Conservation (phyloP, 2,113 vertebrate species). For the Benitochromis conjunctus region DNA sequence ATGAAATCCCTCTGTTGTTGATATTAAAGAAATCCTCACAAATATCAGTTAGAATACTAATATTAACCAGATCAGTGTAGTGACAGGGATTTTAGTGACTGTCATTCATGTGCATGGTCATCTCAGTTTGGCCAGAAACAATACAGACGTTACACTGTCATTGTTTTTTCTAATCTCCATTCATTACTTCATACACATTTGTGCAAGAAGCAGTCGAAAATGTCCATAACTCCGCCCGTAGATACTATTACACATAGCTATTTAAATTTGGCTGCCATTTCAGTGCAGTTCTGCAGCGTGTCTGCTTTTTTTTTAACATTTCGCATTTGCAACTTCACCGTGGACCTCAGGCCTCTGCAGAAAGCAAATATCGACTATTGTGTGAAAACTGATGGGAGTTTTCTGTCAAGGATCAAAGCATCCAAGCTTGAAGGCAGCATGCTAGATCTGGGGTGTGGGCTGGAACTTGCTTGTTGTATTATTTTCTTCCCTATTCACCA, state of each 20-base stretch:
- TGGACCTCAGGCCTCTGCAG: background rate
- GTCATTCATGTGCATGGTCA: background rate
- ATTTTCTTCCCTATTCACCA: background rate
- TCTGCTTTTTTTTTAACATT: background rate
- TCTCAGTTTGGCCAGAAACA: background rate
- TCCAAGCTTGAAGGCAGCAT: background rate
- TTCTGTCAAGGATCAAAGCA: background rate
- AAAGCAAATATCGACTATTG: background rate
- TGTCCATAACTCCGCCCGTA: too few species aligned
- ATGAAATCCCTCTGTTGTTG: conserved; percentile 46
- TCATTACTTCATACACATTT: background rate
- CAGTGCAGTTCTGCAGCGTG: background rate
- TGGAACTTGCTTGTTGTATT: background rate
- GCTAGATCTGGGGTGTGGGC: background rate
- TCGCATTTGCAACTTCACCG: background rate
- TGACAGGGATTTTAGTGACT: background rate
- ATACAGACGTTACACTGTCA: background rate
- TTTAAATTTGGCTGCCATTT: background rate
- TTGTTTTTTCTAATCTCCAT: background rate
- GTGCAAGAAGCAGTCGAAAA: background rate
- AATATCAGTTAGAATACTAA: conserved; percentile 1
- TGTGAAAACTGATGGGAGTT: background rate
- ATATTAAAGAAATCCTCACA: conserved; percentile 18
- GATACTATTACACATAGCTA: background rate
- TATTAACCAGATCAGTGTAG: conserved; percentile 15